Base-by-base conservation (phyloP, 2,888 invertebrate genomes). In the Anagyrus pseudococci region DNA sequence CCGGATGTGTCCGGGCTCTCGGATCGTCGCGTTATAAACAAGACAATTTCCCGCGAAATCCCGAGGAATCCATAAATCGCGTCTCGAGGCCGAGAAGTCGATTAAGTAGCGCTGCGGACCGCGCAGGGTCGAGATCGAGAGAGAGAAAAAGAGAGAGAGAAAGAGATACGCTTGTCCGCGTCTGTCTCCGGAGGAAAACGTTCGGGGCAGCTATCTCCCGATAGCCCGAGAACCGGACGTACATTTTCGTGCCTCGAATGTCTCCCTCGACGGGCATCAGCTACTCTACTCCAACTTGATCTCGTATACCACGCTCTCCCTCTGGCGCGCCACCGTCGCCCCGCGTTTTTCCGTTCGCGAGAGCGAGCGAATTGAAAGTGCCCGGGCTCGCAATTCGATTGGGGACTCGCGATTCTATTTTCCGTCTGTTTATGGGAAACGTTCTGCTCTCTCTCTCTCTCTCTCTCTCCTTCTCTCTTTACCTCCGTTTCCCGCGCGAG, bases 61-160 rank as follows among this genome's bases (percentile, higher is more conserved):
- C 79, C 78, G 68, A 70, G 76, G 75, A 79, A 79, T 80, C 77
- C 71, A 80, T 80, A 80, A 80, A 80, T 80, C 73, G 63, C 64
- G 49, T 17, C 54, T 60, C 61, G 52, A 62, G 57, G 69, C 58
- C 68, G 58, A n/a, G 59, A 67, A 68, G 67, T 67, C 73, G 73
- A 73, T 75, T 73, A 73, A 75, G 68, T 68, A 71, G 70, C n/a
- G 71, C 62, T 58, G 64, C 33, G 23, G 37, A 13, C 23, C 23
- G 26, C 15, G 52, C 33, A 13, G 1, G 33, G 20, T 4, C 6
- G n/a, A 2, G 22, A 20, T n/a, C n/a, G n/a, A 48, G 43, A 41
- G 10, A 20, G 25, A 43, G 29, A 13, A 41, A 13, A 47, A 15
- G 22, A 15, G 26, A n/a, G n/a, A n/a, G n/a, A n/a, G n/a, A n/a